These are phyloP conservation scores for Danio jaintianensis DNA, from an alignment of 2,797 vertebrate genomes.

Conservation along the genomic window DNA sequence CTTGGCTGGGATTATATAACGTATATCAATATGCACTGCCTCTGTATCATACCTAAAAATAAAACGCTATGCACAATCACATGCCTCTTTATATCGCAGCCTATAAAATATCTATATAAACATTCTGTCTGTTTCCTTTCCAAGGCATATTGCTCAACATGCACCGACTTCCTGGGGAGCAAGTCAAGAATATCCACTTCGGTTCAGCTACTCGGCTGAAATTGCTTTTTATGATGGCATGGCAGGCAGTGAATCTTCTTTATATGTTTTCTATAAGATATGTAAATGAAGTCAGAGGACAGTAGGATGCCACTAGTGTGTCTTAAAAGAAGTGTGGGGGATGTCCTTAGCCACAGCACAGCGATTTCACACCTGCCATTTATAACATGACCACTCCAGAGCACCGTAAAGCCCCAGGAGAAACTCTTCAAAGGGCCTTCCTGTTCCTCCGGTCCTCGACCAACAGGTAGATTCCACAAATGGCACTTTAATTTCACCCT, in stretches of 20 bases:
- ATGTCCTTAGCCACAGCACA: slow-evolving; percentile 23
- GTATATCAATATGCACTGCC: slow-evolving; percentile 13
- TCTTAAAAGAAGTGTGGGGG: slow-evolving; percentile 38
- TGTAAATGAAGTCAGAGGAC: slow-evolving; percentile 57
- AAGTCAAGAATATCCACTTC: slow-evolving; percentile 53
- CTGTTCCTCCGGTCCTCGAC: slow-evolving; percentile 11
- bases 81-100: slow-evolving; percentile 8
- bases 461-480: slow-evolving; percentile 13
- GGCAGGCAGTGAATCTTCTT: slow-evolving; percentile 60
- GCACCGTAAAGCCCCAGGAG: not conserved
- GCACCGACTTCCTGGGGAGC: slow-evolving; percentile 31
- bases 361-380: slow-evolving; percentile 38
- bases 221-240: slow-evolving; percentile 60
- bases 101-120: slow-evolving; percentile 48
- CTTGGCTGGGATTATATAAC: slow-evolving; percentile 30
- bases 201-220: slow-evolving; percentile 48
- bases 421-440: slow-evolving; percentile 44
- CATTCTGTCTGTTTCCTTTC: slow-evolving; percentile 23
- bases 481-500: slow-evolving; percentile 42
- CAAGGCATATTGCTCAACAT: not conserved
- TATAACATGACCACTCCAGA: slow-evolving; percentile 24
- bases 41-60: slow-evolving; percentile 36
- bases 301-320: slow-evolving; percentile 27
- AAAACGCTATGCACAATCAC: slow-evolving; percentile 28
- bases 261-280: slow-evolving; percentile 61